Base-by-base conservation (phyloP, 2,888 invertebrate species). In the Diarsia mendica region DNA sequence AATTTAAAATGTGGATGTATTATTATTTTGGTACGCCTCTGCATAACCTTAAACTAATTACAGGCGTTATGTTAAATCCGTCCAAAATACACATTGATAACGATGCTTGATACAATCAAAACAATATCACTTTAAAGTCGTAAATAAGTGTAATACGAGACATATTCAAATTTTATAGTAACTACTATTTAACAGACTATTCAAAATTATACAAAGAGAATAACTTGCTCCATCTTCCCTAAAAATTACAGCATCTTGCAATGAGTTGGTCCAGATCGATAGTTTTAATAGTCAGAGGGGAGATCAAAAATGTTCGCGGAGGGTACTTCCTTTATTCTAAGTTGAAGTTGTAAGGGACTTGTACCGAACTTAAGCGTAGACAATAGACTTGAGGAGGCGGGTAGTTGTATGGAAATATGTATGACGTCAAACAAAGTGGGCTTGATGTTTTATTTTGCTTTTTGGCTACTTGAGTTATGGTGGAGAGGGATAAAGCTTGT, bases 251-350 rank as follows among this genome's bases (percentile, higher is more conserved):
- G 65, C 49, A 20, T 63, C 23, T 13, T 60, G 81, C 72, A 84
- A 81, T 81, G 84, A 77, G 77, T 60, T 64, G 55, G 69, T 39
- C n/a, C 23, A 75, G 63, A 83, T 84, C 83, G 39, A 83, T 83
- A 83, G 83, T 83, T 84, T 84, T 83, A 83, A 83, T 83, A 82
- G 85, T 63, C 82, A 46, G 85, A 84, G 83, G 83, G 85, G 85
- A 78, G 83, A 83, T 84, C 78, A 85, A 83, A 77, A 83, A 73
- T 74, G 51, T 79, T 61, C 51, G 53, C 74, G 44, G 49, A 79
- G 69, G 49, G 83, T 68, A 69, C 81, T 72, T 81, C 84, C 82
- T 76, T 64, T 75, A 66, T 79, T 77, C 73, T 65, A n/a, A 64
- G 69, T 67, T 77, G n/a, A 67, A 81, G 76, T 82, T 82, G 11